phyloP scores from a whole-genome alignment of 2,888 invertebrate genomes.

The Dolichopus griseipennis region DNA sequence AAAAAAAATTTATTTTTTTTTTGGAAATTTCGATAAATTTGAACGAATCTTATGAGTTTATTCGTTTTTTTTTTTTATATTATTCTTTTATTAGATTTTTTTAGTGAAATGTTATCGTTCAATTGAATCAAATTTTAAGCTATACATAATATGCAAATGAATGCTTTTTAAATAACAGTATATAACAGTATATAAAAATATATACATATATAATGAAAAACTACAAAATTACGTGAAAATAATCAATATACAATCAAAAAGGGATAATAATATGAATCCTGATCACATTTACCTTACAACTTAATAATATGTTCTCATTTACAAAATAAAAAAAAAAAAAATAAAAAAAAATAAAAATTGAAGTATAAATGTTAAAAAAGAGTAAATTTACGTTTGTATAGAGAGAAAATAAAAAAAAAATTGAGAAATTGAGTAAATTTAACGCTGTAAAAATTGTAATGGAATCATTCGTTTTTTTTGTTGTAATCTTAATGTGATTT shows the following conservation, averaged over 20 bases:
- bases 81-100: neutral
- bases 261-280: neutral
- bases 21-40: slow-evolving; percentile 6
- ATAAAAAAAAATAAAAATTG: too few species aligned
- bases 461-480: too few species aligned
- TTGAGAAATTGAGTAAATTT: too few species aligned
- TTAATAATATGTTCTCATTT: neutral
- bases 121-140: neutral
- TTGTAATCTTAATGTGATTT: too few species aligned
- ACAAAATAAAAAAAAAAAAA: too few species aligned
- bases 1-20: neutral
- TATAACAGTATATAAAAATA: neutral
- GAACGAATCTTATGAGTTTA: neutral
- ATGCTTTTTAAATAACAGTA: neutral
- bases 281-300: neutral
- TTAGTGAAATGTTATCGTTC: neutral
- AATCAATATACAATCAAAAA: neutral
- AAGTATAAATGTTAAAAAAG: too few species aligned
- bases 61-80: neutral
- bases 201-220: neutral
- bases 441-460: too few species aligned
- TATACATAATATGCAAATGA: slow-evolving; percentile 2
- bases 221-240: slow-evolving; percentile 3
- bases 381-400: neutral
- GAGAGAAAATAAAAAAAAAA: too few species aligned